Conservation (phyloP, 2,797 vertebrate genomes). For the Onychomys arenicola region DNA sequence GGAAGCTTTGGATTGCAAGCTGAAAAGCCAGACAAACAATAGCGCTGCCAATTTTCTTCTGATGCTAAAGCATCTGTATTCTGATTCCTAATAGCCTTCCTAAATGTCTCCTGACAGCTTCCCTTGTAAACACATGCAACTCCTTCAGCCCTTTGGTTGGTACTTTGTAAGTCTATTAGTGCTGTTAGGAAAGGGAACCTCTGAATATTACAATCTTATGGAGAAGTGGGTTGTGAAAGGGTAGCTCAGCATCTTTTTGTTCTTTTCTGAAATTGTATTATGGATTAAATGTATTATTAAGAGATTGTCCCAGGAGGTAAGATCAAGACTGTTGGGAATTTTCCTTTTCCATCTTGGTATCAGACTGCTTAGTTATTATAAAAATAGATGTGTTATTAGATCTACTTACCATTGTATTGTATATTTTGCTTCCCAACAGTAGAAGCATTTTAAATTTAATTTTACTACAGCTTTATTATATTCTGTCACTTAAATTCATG, state of each 20-base stretch:
- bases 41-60: conserved; percentile 65
- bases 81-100: conserved; percentile 69
- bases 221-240: conserved; percentile 62
- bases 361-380: background rate
- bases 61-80: conserved; percentile 65
- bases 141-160: conserved; percentile 45
- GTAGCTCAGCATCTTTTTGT: conserved; percentile 41
- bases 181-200: conserved; percentile 57
- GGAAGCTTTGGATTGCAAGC: background rate
- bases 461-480: conserved; percentile 45
- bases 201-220: conserved; percentile 64
- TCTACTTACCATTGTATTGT: conserved; percentile 22
- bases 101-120: conserved; percentile 66
- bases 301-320: conserved; percentile 13
- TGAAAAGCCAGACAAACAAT: conserved; percentile 33
- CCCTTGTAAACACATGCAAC: conserved; percentile 58
- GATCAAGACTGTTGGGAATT: conserved; percentile 57
- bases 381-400: conserved; percentile 46
- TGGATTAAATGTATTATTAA: conserved; percentile 67
- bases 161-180: conserved; percentile 71
- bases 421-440: background rate
- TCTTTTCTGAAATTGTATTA: conserved; percentile 13
- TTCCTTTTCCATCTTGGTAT: conserved; percentile 14
- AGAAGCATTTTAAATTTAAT: conserved; percentile 4
- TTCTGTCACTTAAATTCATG: background rate